A percentile compares a stretch with the other conserved stretches of the same genome.
phyloP scores from a whole-genome alignment of 1,140 invertebrate species.

The Anastrepha obliqua region DNA sequence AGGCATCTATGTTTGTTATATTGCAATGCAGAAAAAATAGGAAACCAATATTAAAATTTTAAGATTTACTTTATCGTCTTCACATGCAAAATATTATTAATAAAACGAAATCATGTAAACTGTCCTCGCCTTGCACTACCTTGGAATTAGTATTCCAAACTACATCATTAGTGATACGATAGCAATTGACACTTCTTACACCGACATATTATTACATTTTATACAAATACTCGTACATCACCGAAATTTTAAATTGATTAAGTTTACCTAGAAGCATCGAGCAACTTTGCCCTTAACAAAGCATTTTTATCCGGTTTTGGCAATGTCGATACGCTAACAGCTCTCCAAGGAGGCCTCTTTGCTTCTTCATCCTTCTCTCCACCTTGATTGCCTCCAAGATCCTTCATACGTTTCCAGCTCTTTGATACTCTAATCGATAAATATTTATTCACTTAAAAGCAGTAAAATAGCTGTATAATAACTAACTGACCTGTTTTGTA shows the following conservation, averaged over 20 bases:
- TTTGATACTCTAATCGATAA: conserved; percentile 60
- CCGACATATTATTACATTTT: too few species aligned
- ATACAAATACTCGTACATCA: too few species aligned
- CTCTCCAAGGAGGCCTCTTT: conserved; percentile 70
- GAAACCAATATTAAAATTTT: too few species aligned
- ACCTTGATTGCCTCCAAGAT: conserved; percentile 60
- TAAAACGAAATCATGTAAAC: too few species aligned
- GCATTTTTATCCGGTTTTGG: conserved; percentile 72
- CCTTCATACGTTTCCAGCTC: conserved; percentile 71
- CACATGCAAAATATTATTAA: too few species aligned
- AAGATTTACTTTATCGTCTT: too few species aligned
- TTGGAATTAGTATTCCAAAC: too few species aligned
- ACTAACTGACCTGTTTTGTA: background rate
- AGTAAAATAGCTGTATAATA: background rate
- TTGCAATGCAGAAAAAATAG: too few species aligned
- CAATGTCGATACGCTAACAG: conserved; percentile 70
- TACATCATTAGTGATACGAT: too few species aligned
- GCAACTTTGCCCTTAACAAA: conserved; percentile 67
- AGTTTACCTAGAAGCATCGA: conserved; percentile 70
- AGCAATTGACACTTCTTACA: too few species aligned
- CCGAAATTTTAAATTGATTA: background rate
- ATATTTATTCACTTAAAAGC: background rate
- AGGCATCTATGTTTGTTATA: too few species aligned
- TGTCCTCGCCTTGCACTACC: too few species aligned
- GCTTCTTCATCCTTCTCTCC: conserved; percentile 68